These are phyloP conservation scores for Panthera uncia DNA, from an alignment of 2,113 vertebrate species.

Conservation along the genomic window DNA sequence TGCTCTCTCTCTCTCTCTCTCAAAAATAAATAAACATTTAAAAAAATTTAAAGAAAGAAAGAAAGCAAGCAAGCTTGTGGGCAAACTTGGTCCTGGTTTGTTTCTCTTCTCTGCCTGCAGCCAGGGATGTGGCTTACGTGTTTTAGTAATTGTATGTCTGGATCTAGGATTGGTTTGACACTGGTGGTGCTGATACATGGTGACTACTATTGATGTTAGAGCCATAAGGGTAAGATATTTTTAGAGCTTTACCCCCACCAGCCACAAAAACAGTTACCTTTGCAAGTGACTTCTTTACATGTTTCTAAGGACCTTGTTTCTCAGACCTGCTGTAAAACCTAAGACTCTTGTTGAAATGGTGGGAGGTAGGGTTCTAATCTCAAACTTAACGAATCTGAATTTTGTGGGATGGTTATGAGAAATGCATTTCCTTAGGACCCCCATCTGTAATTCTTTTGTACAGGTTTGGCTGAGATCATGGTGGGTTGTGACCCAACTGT, in stretches of 20 bases:
- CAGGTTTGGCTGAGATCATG: neutral
- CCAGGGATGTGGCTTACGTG: neutral
- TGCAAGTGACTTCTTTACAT: neutral
- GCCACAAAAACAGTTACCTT: neutral
- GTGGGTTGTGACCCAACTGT: neutral
- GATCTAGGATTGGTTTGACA: neutral
- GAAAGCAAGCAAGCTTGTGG: neutral
- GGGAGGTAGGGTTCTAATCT: neutral
- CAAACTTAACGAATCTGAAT: neutral
- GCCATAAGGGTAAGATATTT: neutral
- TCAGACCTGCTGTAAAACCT: neutral
- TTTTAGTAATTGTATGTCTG: neutral
- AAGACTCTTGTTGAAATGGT: neutral
- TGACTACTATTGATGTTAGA: neutral
- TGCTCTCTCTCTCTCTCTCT: too few relatives aligned
- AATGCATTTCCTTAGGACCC: neutral
- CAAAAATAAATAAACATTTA: too few relatives aligned
- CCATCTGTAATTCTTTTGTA: neutral
- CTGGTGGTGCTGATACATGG: neutral
- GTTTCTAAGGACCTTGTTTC: neutral
- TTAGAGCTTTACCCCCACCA: neutral
- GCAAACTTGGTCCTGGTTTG: neutral
- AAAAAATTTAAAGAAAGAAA: too few relatives aligned
- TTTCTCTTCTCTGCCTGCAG: neutral
- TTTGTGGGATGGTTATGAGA: conserved; percentile 2